These are phyloP conservation scores for Drosophila fulvimacula DNA, from an alignment of 2,888 invertebrate genomes.

Conservation along the genomic window DNA sequence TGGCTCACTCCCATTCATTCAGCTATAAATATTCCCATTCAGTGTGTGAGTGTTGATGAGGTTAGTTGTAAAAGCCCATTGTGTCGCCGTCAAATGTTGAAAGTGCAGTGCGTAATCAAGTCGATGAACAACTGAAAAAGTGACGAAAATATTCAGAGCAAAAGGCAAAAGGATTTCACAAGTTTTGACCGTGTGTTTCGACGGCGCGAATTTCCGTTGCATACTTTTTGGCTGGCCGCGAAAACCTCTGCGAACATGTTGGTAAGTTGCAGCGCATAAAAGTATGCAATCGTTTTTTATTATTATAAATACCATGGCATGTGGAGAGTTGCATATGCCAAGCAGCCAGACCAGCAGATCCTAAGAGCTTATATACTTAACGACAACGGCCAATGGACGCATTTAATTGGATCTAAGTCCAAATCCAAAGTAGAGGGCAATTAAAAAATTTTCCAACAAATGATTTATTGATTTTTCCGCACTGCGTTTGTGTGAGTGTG, in stretches of 20 bases:
- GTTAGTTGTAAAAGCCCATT: conserved; percentile 64
- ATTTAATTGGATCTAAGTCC: conserved; percentile 4
- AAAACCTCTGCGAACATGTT: conserved; percentile 67
- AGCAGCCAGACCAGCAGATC: background rate
- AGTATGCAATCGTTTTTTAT: conserved; percentile 32
- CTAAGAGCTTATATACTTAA: background rate
- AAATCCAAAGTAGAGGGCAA: conserved; percentile 28
- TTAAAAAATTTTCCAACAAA: conserved; percentile 68
- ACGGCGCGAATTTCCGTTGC: conserved; percentile 51
- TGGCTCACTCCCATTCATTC: conserved; percentile 61
- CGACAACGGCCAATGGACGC: background rate
- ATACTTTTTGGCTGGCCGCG: conserved; percentile 61
- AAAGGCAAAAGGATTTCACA: conserved; percentile 12
- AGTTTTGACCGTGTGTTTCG: conserved; percentile 11
- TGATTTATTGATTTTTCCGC: conserved; percentile 79
- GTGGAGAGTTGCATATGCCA: background rate
- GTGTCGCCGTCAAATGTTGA: conserved; percentile 36
- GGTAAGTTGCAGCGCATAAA: conserved; percentile 58
- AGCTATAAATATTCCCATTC: conserved; percentile 68
- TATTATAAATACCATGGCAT: conserved; percentile 1
- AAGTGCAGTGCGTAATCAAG: conserved; percentile 42
- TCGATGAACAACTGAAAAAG: conserved; percentile 16
- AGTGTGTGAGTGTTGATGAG: conserved; percentile 78
- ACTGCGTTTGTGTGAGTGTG: conserved; percentile 53
- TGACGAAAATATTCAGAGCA: background rate